Evolutionary conservation across 2,888 invertebrate genomes (phyloP), one percentile per base, ranked within the genome.

Genomic region (Chloroclysta siterata): DNA sequence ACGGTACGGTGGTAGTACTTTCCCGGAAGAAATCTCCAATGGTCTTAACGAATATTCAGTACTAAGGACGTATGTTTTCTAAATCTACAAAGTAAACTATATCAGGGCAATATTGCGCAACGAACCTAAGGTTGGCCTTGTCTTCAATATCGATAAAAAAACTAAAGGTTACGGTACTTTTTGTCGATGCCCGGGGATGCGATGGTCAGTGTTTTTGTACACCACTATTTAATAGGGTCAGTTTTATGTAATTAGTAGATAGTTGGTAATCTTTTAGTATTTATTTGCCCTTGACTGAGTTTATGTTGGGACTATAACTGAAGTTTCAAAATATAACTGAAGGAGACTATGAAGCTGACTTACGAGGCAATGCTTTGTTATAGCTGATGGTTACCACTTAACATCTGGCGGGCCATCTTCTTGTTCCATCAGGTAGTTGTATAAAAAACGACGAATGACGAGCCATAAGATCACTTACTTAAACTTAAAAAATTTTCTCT

Each of bases 81-180:
- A 47, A 59, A 61, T 11, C 47, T 53, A 44, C 44, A 15, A 54
- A 54, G 44, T 60, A 54, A 33, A 44, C 36, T 14, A 41, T 41
- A 63, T 53, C 53, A 65, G 65, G 65, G 61, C 65, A 36, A 53
- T n/a, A 65, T 65, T 65, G 57, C 65, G 57, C 50, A 65, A 65
- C 58, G 57, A 60, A 60, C 57, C 51, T 65, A 57, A 65, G 57
- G 60, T 53, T 60, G 52, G 53, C 85, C 85, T 86, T 78, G 84
- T 13, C 59, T 65, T 65, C 69, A 51, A 64, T 54, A 69, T 73
- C 73, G 61, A 70, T 79, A 82, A 83, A 77, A 46, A 81, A 75
- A 72, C 79, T 81, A 82, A 72, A 82, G 85, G 85, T 85, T 22
- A 22, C 79, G 74, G 74, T 69, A 66, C 70, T 85, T 85, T 85